These are phyloP conservation scores for Ichneumoninae sp. DNA, from an alignment of 2,888 invertebrate genomes.

Conservation along the genomic window DNA sequence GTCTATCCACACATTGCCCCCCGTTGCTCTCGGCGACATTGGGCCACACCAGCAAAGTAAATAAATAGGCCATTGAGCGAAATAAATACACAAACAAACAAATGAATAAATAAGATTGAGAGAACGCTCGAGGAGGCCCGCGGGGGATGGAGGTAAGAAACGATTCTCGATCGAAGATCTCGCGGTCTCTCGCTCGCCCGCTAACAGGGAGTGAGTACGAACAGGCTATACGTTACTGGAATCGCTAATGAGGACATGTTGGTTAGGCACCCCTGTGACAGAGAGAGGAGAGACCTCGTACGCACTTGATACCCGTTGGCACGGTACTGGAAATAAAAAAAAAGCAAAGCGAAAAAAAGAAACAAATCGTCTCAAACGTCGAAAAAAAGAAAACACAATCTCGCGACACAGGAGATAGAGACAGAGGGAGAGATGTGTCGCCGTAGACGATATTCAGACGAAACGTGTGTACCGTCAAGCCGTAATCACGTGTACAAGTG, in stretches of 20 bases:
- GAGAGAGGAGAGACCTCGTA: constrained; percentile 68
- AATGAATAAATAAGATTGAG: constrained; percentile 16
- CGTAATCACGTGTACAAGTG: constrained; percentile 75
- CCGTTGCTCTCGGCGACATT: neutral
- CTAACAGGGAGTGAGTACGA: constrained; percentile 78
- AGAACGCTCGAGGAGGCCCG: neutral
- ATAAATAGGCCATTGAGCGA: constrained; percentile 18
- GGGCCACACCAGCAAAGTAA: constrained; percentile 7
- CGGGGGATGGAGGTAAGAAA: constrained; percentile 48
- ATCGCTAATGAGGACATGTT: constrained; percentile 86
- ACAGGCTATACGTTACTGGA: constrained; percentile 81
- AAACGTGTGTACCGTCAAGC: constrained; percentile 23
- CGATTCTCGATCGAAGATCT: constrained; percentile 62
- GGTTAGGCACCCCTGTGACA: constrained; percentile 82
- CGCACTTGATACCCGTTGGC: constrained; percentile 67
- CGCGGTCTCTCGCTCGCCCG: constrained; percentile 44
- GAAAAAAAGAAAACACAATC: neutral
- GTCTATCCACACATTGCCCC: constrained; percentile 57
- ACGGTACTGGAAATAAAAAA: constrained; percentile 58
- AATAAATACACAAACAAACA: constrained; percentile 27
- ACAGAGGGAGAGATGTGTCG: neutral
- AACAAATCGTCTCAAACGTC: constrained; percentile 39
- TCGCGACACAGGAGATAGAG: neutral
- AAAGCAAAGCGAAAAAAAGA: constrained; percentile 4
- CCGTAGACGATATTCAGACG: constrained; percentile 1